Conservation (phyloP, 1,140 invertebrate genomes). For the Eumaeus atala region DNA sequence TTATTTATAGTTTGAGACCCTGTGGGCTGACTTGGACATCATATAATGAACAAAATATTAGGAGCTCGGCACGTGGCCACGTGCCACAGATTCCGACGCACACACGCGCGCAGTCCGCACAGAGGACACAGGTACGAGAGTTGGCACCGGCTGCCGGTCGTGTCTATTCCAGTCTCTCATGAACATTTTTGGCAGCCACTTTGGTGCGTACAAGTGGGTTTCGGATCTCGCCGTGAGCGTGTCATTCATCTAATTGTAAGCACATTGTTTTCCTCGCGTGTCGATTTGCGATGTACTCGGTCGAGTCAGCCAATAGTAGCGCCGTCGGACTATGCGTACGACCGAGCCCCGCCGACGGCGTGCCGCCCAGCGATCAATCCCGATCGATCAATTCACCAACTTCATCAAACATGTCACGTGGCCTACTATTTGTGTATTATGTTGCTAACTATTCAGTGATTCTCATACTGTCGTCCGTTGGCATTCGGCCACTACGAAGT, state of each 20-base stretch:
- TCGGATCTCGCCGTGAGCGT: conserved; percentile 44
- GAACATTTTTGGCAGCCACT: conserved; percentile 65
- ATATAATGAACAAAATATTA: conserved; percentile 32
- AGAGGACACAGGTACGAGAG: conserved; percentile 39
- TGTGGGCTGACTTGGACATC: neutral
- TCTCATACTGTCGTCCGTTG: neutral
- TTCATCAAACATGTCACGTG: conserved; percentile 12
- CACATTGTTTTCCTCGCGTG: conserved; percentile 63
- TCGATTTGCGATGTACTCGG: conserved; percentile 53
- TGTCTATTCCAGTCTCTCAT: conserved; percentile 62
- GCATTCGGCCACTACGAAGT: conserved; percentile 1
- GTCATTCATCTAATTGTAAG: conserved; percentile 70
- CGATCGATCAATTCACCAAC: conserved; percentile 60
- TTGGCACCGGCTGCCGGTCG: conserved; percentile 54
- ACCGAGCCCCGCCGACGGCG: conserved; percentile 34
- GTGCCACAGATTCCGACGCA: conserved; percentile 38
- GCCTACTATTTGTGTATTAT: neutral
- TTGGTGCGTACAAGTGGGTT: conserved; percentile 54
- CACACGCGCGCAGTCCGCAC: conserved; percentile 20
- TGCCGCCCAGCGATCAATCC: conserved; percentile 58
- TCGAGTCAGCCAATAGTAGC: conserved; percentile 49
- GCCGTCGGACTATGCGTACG: conserved; percentile 32
- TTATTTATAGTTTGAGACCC: neutral
- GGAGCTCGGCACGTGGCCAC: conserved; percentile 37
- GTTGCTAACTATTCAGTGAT: neutral